A percentile compares a stretch with the other conserved stretches of the same genome.
Conservation (phyloP, 2,113 vertebrate genomes). For the Indri indri region DNA sequence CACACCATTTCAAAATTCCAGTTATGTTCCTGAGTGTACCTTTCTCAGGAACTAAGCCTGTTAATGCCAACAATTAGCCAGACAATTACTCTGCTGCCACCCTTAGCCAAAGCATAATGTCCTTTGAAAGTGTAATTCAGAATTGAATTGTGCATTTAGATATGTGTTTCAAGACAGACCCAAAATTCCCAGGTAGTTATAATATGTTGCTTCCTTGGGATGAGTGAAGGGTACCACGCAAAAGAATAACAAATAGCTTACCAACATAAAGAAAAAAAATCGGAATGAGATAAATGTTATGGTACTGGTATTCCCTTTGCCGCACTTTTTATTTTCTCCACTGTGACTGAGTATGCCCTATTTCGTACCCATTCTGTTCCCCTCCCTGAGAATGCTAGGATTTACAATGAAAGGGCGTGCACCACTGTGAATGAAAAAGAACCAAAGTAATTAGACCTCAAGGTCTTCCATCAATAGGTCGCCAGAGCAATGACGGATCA, state of each 20-base stretch:
- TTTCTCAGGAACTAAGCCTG: slow-evolving; percentile 47
- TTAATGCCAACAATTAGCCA: slow-evolving; percentile 55
- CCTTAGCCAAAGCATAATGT: slow-evolving; percentile 37
- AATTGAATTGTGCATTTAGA: slow-evolving; percentile 46
- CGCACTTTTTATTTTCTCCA: neutral
- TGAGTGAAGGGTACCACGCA: neutral
- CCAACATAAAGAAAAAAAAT: neutral
- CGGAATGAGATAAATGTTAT: neutral
- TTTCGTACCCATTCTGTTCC: neutral
- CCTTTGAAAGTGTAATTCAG: slow-evolving; percentile 52
- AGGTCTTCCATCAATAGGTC: slow-evolving; percentile 75
- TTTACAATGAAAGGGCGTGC: slow-evolving; percentile 59
- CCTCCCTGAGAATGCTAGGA: neutral
- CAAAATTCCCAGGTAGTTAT: neutral
- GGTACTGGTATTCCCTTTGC: neutral
- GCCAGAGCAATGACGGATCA: slow-evolving; percentile 79
- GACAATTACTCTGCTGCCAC: neutral
- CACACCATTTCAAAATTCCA: slow-evolving; percentile 8
- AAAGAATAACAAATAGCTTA: neutral
- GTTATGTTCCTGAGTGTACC: neutral
- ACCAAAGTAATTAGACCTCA: slow-evolving; percentile 72
- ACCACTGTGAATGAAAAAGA: slow-evolving; percentile 69
- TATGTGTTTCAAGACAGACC: slow-evolving; percentile 12
- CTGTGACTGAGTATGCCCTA: neutral
- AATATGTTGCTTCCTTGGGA: neutral